These are phyloP conservation scores for Drosophila yakuba DNA, from an alignment of 1,140 invertebrate genomes.

Conservation along the genomic window DNA sequence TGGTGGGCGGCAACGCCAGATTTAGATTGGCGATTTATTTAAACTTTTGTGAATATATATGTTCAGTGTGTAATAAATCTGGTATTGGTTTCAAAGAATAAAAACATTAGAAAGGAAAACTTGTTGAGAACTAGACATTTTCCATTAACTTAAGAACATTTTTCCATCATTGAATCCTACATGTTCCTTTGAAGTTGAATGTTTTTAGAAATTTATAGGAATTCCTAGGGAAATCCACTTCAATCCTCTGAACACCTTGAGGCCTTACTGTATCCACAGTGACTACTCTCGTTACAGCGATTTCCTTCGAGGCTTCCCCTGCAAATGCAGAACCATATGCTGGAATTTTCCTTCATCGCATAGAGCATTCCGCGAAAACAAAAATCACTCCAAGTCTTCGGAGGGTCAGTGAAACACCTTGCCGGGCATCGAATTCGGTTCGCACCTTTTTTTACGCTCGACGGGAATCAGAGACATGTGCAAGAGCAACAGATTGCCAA, in stretches of 20 bases:
- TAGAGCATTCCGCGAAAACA: slow-evolving; percentile 37
- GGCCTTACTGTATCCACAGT: slow-evolving; percentile 38
- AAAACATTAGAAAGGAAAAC: no score
- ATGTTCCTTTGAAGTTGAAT: neutral
- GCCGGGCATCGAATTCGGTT: slow-evolving; percentile 66
- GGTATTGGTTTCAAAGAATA: no score
- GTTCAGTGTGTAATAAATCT: no score
- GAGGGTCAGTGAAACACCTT: slow-evolving; percentile 77
- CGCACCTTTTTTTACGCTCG: slow-evolving; percentile 50
- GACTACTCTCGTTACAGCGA: slow-evolving; percentile 12
- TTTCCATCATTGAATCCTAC: no score
- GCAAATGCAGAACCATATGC: slow-evolving; percentile 18
- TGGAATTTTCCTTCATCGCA: slow-evolving; percentile 33
- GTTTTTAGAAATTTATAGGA: neutral
- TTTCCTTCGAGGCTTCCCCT: slow-evolving; percentile 18
- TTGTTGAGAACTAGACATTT: no score
- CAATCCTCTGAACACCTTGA: neutral
- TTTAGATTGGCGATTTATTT: slow-evolving; percentile 11
- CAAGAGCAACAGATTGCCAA: slow-evolving; percentile 71
- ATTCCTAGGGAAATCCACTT: neutral
- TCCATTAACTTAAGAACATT: no score
- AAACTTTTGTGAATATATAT: no score
- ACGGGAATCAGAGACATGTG: slow-evolving; percentile 68
- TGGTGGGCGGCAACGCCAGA: slow-evolving; percentile 32
- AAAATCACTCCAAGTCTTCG: slow-evolving; percentile 48